Evolutionary conservation across 2,888 invertebrate species (phyloP).

Genomic region (Stomorhina lunata): DNA sequence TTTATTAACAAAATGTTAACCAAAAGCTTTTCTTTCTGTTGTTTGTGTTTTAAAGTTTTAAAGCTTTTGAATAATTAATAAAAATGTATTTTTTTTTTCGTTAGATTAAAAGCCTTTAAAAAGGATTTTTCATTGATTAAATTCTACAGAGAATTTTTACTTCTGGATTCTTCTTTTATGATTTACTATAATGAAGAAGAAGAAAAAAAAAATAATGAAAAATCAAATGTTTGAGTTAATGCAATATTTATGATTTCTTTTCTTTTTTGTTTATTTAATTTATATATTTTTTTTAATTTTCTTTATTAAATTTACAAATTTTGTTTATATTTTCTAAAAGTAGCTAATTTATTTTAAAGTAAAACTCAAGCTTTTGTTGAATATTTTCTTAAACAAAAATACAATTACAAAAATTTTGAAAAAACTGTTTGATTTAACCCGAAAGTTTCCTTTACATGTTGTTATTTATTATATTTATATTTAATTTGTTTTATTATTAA

Average conservation of each 20-base stretch:
- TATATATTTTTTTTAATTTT: conserved; percentile 34
- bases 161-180: no score
- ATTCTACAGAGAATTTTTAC: no score
- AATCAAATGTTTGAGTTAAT: conserved; percentile 69
- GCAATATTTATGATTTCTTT: conserved; percentile 70
- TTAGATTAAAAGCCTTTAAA: conserved; percentile 1
- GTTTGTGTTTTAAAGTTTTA: no score
- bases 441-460: conserved; percentile 61
- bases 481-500: conserved; percentile 56
- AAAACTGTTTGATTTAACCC: conserved; percentile 67
- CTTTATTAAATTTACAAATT: not conserved
- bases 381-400: conserved; percentile 58
- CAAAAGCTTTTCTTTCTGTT: conserved; percentile 21
- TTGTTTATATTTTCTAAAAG: not conserved
- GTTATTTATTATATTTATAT: conserved; percentile 30
- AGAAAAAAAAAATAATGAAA: conserved; percentile 20
- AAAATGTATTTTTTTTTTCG: not conserved
- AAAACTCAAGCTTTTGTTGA: conserved; percentile 61
- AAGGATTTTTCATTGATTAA: conserved; percentile 17
- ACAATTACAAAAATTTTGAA: conserved; percentile 47
- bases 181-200: not conserved
- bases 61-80: no score
- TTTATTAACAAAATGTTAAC: conserved; percentile 33
- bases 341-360: conserved; percentile 45
- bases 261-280: conserved; percentile 20